Base-by-base conservation (phyloP, 2,888 invertebrate genomes). In the Mimachlamys varia region DNA sequence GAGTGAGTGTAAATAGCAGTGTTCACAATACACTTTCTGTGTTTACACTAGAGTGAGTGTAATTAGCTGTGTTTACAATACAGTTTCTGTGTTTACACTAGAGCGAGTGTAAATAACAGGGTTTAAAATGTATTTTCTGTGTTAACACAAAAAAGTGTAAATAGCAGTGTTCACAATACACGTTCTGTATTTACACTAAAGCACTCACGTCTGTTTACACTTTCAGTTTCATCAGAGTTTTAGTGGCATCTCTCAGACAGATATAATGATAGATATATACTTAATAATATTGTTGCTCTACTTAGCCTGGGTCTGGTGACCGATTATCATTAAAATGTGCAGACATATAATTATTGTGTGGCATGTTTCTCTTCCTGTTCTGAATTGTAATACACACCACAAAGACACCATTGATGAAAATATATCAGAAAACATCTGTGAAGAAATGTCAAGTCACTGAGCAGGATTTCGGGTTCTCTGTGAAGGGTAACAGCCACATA, bases 231-330 rank as follows among this genome's bases (percentile, higher is more conserved):
- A 62, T 5, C 62, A 17, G 62, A n/a, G 62, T 62, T 62, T 62
- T 62, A n/a, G 22, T 62, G 17, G n/a, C 10, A 44, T 44, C 7
- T 44, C 7, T 5, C 44, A n/a, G n/a, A 44, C 44, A 5, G 44
- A 44, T 44, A 44, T 44, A 44, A 44, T n/a, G n/a, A 7, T 44
- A 44, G 3, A 44, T 44, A 7, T 44, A 5, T 44, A 44, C 44
- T 44, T 44, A 7, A 44, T 44, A 3, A 44, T 44, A 44, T 44
- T 44, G 44, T 44, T 44, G 44, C 44, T 44, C 62, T 22, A 22
- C 22, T 76, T 12, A 76, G 76, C 76, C 76, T 76, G 76, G 76
- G 33, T 76, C 76, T 76, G 76, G 33, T n/a, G n/a, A n/a, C n/a
- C 7, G 7, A 22, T 44, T 10, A 62, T n/a, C 22, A 76, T 33